Evolutionary conservation across 2,113 vertebrate genomes (phyloP).

Genomic region (Nothoprocta perdicaria): DNA sequence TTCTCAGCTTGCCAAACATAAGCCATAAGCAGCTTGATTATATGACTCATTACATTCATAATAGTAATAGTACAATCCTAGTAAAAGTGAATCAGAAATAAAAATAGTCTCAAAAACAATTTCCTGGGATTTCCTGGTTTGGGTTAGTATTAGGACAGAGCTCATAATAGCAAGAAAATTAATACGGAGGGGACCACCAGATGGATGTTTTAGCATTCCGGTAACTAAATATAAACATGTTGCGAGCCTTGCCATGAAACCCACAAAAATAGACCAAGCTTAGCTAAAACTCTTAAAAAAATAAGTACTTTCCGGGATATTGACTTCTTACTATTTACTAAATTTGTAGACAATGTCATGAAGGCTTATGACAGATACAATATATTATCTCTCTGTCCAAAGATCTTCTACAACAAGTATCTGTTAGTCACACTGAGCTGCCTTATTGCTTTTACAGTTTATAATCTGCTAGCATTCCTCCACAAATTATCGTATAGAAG

Average conservation of each 20-base stretch:
- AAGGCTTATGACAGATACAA: conserved; percentile 9
- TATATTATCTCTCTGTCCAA: background rate
- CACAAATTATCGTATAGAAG: conserved; percentile 16
- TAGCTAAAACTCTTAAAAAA: conserved; percentile 52
- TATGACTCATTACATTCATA: conserved; percentile 5
- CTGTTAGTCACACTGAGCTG: conserved; percentile 15
- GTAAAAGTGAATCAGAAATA: conserved; percentile 64
- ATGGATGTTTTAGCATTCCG: conserved; percentile 65
- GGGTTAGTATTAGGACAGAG: conserved; percentile 62
- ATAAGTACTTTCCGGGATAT: background rate
- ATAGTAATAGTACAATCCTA: conserved; percentile 25
- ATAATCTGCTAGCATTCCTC: conserved; percentile 44
- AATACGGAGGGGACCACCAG: conserved; percentile 56
- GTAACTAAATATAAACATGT: conserved; percentile 66
- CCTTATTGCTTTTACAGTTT: conserved; percentile 4
- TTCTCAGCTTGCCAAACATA: conserved; percentile 43
- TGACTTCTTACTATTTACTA: conserved; percentile 1
- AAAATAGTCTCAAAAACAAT: conserved; percentile 62
- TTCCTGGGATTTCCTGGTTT: conserved; percentile 75
- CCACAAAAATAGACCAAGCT: conserved; percentile 49
- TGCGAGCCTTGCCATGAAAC: conserved; percentile 15
- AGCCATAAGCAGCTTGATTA: conserved; percentile 59
- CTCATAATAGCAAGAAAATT: conserved; percentile 69
- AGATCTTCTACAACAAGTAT: background rate
- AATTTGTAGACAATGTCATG: background rate